Percentiles rank a stretch among this genome's conserved stretches.
Evolutionary conservation across 1,140 invertebrate species (phyloP).

Genomic region (Telenomus remus): DNA sequence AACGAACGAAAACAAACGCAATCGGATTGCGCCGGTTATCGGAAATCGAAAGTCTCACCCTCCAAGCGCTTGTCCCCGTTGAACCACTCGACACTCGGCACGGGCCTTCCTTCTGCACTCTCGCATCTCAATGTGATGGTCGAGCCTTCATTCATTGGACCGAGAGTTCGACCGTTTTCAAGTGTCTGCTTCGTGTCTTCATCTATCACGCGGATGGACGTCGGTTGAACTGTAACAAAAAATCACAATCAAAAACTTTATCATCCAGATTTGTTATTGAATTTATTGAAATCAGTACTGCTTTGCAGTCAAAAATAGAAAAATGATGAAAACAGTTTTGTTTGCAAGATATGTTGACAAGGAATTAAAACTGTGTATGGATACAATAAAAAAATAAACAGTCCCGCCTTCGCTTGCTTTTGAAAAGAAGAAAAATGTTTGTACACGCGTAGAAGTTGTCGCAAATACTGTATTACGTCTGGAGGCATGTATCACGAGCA

Average conservation of each 20-base stretch:
- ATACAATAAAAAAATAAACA: no score
- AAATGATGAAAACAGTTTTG: no score
- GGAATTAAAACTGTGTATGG: no score
- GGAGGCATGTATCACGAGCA: no score
- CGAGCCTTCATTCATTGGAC: constrained; percentile 82
- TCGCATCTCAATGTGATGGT: constrained; percentile 82
- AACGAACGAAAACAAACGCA: constrained; percentile 6
- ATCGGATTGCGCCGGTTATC: constrained; percentile 11
- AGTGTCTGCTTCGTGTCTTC: constrained; percentile 74
- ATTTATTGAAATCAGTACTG: no score
- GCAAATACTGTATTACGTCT: no score
- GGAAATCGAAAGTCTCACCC: constrained; percentile 77
- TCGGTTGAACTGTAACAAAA: constrained; percentile 82
- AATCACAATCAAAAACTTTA: neutral
- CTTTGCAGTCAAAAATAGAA: no score
- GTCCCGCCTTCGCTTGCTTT: no score
- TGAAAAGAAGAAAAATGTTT: no score
- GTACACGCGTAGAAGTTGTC: no score
- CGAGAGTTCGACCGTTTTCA: constrained; percentile 79
- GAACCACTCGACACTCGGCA: constrained; percentile 85
- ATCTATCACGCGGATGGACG: constrained; percentile 79
- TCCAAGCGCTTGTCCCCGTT: constrained; percentile 80
- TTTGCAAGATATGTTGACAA: no score
- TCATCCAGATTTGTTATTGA: neutral
- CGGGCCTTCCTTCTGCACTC: constrained; percentile 84